Evolutionary conservation across 53 echinoderm and acorn worm genomes (phyloP).

Genomic region (Holothuria leucospilota): DNA sequence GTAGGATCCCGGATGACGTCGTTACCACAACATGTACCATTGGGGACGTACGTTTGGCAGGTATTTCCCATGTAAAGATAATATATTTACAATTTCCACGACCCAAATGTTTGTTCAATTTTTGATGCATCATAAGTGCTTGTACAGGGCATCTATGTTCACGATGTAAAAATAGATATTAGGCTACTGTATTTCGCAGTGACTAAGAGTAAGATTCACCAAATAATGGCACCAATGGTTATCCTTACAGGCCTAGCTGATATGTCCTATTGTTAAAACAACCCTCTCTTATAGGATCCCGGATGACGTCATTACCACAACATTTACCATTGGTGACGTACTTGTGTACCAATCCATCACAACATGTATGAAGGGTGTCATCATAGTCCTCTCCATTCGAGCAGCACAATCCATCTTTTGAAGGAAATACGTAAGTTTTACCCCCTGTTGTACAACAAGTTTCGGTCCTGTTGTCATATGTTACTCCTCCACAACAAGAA

Average conservation of each 20-base stretch:
- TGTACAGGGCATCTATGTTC: no score
- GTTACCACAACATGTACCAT: constrained; percentile 41
- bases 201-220: no score
- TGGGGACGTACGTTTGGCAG: no score
- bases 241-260: no score
- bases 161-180: no score
- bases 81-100: no score
- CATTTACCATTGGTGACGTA: constrained; percentile 45
- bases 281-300: constrained; percentile 2
- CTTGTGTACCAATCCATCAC: constrained; percentile 45
- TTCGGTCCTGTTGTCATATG: background rate
- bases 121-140: no score
- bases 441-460: background rate
- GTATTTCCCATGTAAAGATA: no score
- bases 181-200: no score
- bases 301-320: constrained; percentile 41
- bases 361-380: constrained; percentile 35
- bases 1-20: constrained; percentile 14
- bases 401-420: background rate
- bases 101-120: no score
- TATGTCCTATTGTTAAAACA: constrained; percentile 7
- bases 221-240: no score
- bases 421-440: background rate
- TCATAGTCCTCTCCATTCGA: constrained; percentile 20
- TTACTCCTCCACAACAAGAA: background rate